Conservation (phyloP, 2,888 invertebrate genomes). For the Cephus rjabovi region DNA sequence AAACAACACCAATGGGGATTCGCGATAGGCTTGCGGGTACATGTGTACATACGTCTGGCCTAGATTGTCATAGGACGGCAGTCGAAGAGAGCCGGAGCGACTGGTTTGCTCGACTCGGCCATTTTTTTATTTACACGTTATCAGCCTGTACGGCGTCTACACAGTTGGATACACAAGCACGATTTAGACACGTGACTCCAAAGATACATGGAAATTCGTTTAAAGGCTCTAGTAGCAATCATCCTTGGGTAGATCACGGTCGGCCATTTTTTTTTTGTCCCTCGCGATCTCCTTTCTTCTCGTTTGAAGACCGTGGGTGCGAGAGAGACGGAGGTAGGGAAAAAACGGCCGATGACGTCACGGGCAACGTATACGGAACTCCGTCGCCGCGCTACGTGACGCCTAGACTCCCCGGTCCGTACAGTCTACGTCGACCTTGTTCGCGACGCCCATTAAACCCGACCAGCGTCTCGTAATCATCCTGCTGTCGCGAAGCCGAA, state of each 20-base stretch:
- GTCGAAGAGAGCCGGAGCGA: neutral
- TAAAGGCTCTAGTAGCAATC: neutral
- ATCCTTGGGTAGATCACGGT: neutral
- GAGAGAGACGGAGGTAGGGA: neutral
- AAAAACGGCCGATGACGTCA: neutral
- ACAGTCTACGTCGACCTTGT: neutral
- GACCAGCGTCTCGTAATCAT: neutral
- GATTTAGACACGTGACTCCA: neutral
- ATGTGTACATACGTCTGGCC: neutral
- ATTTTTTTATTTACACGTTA: neutral
- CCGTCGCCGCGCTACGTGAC: neutral
- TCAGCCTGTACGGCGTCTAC: neutral
- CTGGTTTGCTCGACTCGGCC: neutral
- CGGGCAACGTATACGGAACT: too few species aligned
- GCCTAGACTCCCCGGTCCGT: neutral
- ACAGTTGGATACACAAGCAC: neutral
- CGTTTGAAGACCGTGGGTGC: neutral
- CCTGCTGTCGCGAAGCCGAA: neutral
- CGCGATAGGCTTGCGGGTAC: neutral
- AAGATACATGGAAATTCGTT: neutral
- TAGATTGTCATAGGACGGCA: neutral
- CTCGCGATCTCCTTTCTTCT: neutral
- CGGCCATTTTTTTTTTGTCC: neutral
- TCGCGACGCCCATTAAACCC: neutral
- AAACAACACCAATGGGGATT: neutral